Evolutionary conservation across 1,140 invertebrate species (phyloP).

Genomic region (Rhopalosiphum padi): DNA sequence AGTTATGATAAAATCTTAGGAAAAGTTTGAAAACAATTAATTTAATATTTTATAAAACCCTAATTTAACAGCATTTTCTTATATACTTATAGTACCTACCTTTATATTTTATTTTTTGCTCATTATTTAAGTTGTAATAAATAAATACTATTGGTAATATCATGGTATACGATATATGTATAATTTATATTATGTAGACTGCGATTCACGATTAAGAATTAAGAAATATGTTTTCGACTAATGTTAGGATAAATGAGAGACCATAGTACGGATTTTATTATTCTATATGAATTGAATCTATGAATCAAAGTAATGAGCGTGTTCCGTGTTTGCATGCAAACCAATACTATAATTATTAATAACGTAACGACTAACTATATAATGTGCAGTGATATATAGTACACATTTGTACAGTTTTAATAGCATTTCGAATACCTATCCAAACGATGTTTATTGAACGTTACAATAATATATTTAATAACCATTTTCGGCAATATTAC

Average conservation of each 20-base stretch:
- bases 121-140: background rate
- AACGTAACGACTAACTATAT: conserved; percentile 21
- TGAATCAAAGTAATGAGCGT: conserved; percentile 20
- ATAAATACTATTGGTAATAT: background rate
- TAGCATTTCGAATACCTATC: conserved; percentile 13
- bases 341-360: conserved; percentile 43
- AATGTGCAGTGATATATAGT: background rate
- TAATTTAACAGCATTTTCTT: background rate
- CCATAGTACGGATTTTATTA: background rate
- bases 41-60: background rate
- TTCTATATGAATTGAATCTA: conserved; percentile 4
- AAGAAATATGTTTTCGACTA: background rate
- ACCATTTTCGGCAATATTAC: background rate
- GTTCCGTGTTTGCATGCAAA: conserved; percentile 43
- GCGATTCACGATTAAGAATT: background rate
- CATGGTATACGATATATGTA: background rate
- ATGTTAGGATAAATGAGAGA: background rate
- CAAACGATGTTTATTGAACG: conserved; percentile 32
- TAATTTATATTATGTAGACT: background rate
- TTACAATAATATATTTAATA: conserved; percentile 27
- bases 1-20: background rate
- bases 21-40: background rate
- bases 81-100: background rate
- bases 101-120: background rate
- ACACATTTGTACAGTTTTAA: conserved; percentile 11